Evolutionary conservation across 2,113 vertebrate species (phyloP).

Genomic region (Xiphias gladius): DNA sequence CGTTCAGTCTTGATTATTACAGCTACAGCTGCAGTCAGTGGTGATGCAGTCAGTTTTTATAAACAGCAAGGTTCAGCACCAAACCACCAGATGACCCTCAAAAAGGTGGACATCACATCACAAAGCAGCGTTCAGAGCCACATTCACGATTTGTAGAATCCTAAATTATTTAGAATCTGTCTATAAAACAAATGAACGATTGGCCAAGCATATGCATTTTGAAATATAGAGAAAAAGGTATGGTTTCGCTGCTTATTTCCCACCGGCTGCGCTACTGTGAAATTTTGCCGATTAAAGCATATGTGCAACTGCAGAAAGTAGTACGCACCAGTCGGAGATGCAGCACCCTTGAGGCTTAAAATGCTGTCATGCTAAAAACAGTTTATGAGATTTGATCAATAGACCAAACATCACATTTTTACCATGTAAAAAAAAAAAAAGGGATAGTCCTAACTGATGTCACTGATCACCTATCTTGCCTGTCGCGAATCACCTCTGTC

Average conservation of each 20-base stretch:
- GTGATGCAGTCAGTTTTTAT: conserved; percentile 28
- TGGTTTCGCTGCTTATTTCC: background rate
- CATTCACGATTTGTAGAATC: background rate
- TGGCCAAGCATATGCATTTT: background rate
- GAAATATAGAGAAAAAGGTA: background rate
- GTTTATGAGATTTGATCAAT: too few species aligned
- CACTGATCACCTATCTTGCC: background rate
- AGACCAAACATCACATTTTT: too few species aligned
- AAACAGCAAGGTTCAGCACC: background rate
- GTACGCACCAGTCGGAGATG: background rate
- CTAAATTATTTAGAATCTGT: background rate
- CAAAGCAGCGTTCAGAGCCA: background rate
- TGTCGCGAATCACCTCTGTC: too few species aligned
- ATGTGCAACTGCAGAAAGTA: background rate
- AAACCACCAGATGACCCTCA: conserved; percentile 9
- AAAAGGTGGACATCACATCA: background rate
- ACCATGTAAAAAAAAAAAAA: too few species aligned
- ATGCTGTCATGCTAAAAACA: background rate
- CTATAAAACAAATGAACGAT: background rate
- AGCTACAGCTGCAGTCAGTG: conserved; percentile 10
- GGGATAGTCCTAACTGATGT: too few species aligned
- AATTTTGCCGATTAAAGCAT: conserved; percentile 1
- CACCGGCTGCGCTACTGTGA: background rate
- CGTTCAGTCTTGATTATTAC: background rate
- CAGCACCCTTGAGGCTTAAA: background rate